Evolutionary conservation across 1,140 invertebrate species (phyloP).

Genomic region (Ceratina australensis): DNA sequence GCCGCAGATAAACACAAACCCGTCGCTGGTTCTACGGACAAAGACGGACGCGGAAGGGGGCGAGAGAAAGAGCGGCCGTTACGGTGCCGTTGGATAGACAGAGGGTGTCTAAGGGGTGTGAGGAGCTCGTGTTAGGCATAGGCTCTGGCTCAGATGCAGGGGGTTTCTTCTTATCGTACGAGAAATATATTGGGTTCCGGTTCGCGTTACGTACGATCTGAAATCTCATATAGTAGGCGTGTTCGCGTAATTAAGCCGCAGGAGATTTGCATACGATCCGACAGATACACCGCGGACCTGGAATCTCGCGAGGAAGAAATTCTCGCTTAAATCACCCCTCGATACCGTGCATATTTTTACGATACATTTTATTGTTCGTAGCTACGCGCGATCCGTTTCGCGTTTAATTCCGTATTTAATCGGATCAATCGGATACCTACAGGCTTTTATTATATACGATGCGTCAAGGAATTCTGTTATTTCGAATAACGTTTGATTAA

Average conservation of each 20-base stretch:
- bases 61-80: no score
- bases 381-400: no score
- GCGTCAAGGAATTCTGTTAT: no score
- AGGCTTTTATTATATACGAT: no score
- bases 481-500: slow-evolving; percentile 15
- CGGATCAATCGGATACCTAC: no score
- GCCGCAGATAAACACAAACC: slow-evolving; percentile 29
- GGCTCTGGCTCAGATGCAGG: slow-evolving; percentile 19
- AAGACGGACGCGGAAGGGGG: neutral
- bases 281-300: slow-evolving; percentile 58
- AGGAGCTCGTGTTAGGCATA: neutral
- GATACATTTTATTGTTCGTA: no score
- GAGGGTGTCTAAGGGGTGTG: neutral
- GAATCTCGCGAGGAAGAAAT: slow-evolving; percentile 33
- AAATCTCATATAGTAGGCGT: slow-evolving; percentile 72
- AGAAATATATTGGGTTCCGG: slow-evolving; percentile 74
- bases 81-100: neutral
- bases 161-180: slow-evolving; percentile 71
- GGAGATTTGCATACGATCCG: slow-evolving; percentile 78
- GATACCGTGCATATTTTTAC: no score
- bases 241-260: slow-evolving; percentile 77
- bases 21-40: neutral
- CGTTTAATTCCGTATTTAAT: no score
- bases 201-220: slow-evolving; percentile 73
- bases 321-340: no score